Evolutionary conservation across 2,797 vertebrate species (phyloP).

Genomic region (Podargus strigoides): DNA sequence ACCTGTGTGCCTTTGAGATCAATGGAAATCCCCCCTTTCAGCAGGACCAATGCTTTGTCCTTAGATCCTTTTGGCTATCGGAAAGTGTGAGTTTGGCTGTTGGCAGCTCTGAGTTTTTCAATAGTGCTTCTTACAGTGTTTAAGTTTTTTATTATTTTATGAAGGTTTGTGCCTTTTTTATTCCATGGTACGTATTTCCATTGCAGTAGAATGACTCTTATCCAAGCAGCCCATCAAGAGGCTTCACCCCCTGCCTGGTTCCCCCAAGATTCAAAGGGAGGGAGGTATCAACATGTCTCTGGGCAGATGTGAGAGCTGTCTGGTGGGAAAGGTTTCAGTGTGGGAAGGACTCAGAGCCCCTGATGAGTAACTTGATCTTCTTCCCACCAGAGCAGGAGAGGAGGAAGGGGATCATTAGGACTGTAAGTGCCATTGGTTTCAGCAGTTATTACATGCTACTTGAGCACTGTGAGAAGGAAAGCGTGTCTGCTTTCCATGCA

Average conservation of each 20-base stretch:
- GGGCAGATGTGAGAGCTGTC: not conserved
- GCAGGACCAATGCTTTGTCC: not conserved
- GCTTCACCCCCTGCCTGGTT: not conserved
- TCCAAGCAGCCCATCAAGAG: not conserved
- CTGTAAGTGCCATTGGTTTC: not conserved
- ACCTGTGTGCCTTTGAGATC: not conserved
- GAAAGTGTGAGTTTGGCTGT: not conserved
- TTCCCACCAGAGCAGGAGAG: not conserved
- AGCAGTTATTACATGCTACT: not conserved
- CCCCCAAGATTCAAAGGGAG: not conserved
- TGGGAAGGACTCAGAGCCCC: not conserved
- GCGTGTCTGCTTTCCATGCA: not conserved
- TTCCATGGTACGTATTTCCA: not conserved
- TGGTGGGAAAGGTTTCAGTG: not conserved
- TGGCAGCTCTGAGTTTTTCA: not conserved
- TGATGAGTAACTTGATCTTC: not conserved
- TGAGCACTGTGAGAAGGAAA: conserved; percentile 22
- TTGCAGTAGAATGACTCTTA: not conserved
- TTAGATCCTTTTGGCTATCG: not conserved
- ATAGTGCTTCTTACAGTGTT: not conserved
- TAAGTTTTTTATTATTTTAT: not conserved
- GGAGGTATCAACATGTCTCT: not conserved
- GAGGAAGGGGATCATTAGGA: not conserved
- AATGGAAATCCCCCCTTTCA: not conserved
- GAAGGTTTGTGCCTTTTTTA: not conserved